Percentiles rank a stretch among this genome's conserved stretches.
Evolutionary conservation across 2,113 vertebrate species (phyloP).

Genomic region (Rhinopomastus cyanomelas): DNA sequence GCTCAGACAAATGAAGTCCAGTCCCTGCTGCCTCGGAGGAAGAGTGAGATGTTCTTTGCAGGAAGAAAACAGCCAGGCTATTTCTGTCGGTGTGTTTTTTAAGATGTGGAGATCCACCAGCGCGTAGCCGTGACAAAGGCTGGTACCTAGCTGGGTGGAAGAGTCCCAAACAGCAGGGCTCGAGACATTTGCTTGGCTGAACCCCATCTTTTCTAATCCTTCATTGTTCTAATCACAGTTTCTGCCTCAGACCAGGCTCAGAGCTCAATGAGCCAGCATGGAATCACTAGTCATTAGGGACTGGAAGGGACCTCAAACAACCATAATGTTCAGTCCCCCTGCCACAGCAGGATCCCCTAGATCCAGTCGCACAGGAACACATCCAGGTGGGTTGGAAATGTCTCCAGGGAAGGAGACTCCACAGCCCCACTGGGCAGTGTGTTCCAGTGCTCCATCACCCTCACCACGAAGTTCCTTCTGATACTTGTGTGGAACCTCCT

Average conservation of each 20-base stretch:
- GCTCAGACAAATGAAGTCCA: constrained; percentile 40
- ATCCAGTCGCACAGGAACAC: no score
- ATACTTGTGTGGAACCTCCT: no score
- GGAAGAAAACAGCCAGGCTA: neutral
- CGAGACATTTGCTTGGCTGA: neutral
- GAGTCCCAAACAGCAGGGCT: neutral
- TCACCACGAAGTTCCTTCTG: no score
- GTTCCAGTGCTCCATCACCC: no score
- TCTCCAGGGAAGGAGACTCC: no score
- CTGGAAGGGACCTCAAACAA: no score
- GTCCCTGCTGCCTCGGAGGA: neutral
- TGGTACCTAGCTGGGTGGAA: neutral
- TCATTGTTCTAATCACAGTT: neutral
- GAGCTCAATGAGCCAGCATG: neutral
- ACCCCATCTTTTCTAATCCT: neutral
- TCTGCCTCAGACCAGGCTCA: neutral
- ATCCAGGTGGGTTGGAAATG: no score
- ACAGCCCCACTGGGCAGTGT: no score
- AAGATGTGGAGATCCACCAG: neutral
- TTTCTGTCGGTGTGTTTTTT: neutral
- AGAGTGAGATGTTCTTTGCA: neutral
- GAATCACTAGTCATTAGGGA: no score
- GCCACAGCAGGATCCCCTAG: no score
- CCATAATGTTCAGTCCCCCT: no score
- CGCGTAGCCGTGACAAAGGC: neutral